Base-by-base conservation (phyloP, 1,140 invertebrate genomes). In the Lanistes nyassanus region DNA sequence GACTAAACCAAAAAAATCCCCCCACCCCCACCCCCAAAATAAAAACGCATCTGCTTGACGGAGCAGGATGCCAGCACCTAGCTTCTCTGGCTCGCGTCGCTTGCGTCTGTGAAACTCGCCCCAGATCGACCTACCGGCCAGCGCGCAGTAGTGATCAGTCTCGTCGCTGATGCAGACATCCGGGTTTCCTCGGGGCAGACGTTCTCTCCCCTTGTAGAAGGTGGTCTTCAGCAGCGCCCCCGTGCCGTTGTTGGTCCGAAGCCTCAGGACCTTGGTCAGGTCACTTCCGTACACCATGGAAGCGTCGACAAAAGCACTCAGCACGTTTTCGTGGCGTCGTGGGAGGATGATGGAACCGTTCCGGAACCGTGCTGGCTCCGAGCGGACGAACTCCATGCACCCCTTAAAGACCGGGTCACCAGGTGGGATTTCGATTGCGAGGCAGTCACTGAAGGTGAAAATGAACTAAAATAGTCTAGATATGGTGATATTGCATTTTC, bases 241-340 rank as follows among this genome's bases (percentile, higher is more conserved):
- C 42, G 56, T 66, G 19, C 72, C 60, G 31, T 65, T 51, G 21
- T 66, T 37, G 6, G 16, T 31, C 37, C 72, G 21, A n/a, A 74
- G 51, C 13, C 53, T 21, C 13, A 29, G 7, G 0, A 31, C 31
- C 21, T 37, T 65, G 16, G 26, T 1, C 26, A 34, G 60, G 56
- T 70, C 68, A 34, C 56, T 60, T 3, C 66, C 97, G 85, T 99
- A 99, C 0, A 99, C 93, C 90, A 97, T 95, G 0, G 97, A 98
- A 0, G 93, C 96, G 89, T 99, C 98, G 69, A 99, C 93, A 81
- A 93, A 99, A 7, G 96, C 95, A 5, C 97, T 99, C 9, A 99
- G 89, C 85, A 97, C 96, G 89, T 99, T 99, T 39, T 98, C 94
- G 90, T 99, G 98, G 87, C 99, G 97, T 36, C 98, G 85, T 31